These are phyloP conservation scores for Petrolisthes manimaculis DNA, from an alignment of 2,888 invertebrate genomes.

Conservation along the genomic window DNA sequence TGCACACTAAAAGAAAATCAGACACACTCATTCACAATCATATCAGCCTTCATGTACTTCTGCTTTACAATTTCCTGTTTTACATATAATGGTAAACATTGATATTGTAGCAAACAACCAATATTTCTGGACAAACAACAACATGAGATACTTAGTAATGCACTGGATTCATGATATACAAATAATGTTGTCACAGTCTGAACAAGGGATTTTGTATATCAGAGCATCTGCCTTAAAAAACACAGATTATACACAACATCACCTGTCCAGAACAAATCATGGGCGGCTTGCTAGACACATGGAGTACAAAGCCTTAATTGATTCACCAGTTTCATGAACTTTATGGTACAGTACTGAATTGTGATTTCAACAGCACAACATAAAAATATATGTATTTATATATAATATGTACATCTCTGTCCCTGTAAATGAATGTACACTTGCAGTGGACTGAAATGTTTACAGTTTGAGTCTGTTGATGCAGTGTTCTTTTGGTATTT, in stretches of 20 bases:
- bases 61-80: constrained; percentile 51
- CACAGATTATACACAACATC: constrained; percentile 46
- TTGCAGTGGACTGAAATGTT: background rate
- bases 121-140: constrained; percentile 59
- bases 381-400: background rate
- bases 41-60: constrained; percentile 30
- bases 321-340: constrained; percentile 59
- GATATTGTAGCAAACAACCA: constrained; percentile 61
- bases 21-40: constrained; percentile 50
- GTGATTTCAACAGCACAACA: constrained; percentile 20
- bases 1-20: constrained; percentile 50
- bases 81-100: constrained; percentile 59
- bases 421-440: constrained; percentile 30
- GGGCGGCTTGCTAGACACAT: constrained; percentile 49
- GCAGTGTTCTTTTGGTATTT: background rate
- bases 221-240: constrained; percentile 29
- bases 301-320: constrained; percentile 42
- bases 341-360: constrained; percentile 16
- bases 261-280: constrained; percentile 45
- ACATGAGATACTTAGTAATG: constrained; percentile 55
- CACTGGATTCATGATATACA: constrained; percentile 60
- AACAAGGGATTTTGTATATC: constrained; percentile 45
- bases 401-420: constrained; percentile 8
- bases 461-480: constrained; percentile 10
- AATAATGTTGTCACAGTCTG: constrained; percentile 46